Evolutionary conservation across 2,888 invertebrate genomes (phyloP).

Genomic region (Balanococcus diminutus): DNA sequence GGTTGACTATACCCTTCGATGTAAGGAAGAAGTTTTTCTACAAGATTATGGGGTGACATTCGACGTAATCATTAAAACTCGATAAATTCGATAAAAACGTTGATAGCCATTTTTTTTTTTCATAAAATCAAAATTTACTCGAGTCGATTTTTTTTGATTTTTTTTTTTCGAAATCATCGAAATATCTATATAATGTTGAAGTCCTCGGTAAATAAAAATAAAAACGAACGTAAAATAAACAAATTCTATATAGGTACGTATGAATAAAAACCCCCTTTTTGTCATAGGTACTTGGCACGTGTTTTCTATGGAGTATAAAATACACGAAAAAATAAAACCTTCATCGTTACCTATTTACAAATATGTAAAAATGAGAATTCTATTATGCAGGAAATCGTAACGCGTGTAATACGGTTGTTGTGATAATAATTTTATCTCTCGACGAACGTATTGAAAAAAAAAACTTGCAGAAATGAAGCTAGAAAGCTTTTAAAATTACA

Average conservation of each 20-base stretch:
- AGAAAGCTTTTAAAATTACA: slow-evolving; percentile 5
- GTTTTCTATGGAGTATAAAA: background rate
- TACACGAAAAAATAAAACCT: background rate
- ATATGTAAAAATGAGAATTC: background rate
- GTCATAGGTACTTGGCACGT: background rate
- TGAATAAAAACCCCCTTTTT: background rate
- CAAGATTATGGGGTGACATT: too few relatives aligned
- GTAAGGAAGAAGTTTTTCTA: too few relatives aligned
- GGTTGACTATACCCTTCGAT: too few relatives aligned
- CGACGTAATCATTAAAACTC: too few relatives aligned
- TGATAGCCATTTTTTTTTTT: background rate
- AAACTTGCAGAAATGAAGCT: background rate
- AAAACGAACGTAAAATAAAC: background rate
- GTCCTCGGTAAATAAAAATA: background rate
- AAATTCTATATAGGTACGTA: background rate
- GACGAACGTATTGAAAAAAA: background rate
- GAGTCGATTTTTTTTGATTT: background rate
- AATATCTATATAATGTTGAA: background rate
- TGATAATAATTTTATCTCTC: background rate
- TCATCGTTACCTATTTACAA: slow-evolving; percentile 1
- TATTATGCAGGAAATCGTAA: background rate
- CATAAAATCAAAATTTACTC: background rate
- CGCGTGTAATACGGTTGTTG: background rate
- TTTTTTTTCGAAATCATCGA: too few relatives aligned
- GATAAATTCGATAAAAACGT: too few relatives aligned